These are phyloP conservation scores for Pseudomugil tenellus DNA, from an alignment of 2,797 vertebrate species.

Conservation along the genomic window DNA sequence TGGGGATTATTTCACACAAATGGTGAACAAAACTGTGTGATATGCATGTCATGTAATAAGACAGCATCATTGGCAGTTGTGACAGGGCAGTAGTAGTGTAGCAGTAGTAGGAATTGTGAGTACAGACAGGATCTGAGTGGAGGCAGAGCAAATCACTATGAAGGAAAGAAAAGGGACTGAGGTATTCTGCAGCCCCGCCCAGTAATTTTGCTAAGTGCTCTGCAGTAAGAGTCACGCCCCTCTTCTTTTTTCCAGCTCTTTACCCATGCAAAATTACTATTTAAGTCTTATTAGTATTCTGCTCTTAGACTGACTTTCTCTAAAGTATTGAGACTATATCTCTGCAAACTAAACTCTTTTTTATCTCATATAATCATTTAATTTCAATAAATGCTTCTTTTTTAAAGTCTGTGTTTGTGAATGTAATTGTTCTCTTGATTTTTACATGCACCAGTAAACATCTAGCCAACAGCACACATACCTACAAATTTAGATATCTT, in stretches of 20 bases:
- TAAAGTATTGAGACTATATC: slow-evolving; percentile 40
- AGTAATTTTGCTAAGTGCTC: slow-evolving; percentile 82
- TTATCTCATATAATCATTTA: slow-evolving; percentile 1
- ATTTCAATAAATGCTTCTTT: slow-evolving; percentile 3
- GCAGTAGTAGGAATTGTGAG: not conserved
- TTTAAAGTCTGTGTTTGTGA: not conserved
- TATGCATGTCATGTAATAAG: slow-evolving; percentile 1
- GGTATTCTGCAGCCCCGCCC: slow-evolving; percentile 61
- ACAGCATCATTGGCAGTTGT: slow-evolving; percentile 4
- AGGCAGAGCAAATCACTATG: slow-evolving; percentile 15
- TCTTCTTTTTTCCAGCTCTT: slow-evolving; percentile 43
- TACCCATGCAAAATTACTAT: slow-evolving; percentile 63
- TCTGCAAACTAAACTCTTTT: not conserved
- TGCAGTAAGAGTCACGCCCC: slow-evolving; percentile 67
- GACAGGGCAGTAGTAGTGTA: not conserved
- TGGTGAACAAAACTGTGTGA: slow-evolving; percentile 1
- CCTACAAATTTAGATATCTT: slow-evolving; percentile 13
- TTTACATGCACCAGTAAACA: not conserved
- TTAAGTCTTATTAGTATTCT: slow-evolving; percentile 77
- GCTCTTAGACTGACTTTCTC: slow-evolving; percentile 52
- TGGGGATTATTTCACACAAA: not conserved
- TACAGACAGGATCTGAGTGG: not conserved
- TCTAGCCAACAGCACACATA: not conserved
- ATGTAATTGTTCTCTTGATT: not conserved
- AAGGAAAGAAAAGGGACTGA: slow-evolving; percentile 34